Evolutionary conservation across 2,113 vertebrate species (phyloP).

Genomic region (Sturnira hondurensis): DNA sequence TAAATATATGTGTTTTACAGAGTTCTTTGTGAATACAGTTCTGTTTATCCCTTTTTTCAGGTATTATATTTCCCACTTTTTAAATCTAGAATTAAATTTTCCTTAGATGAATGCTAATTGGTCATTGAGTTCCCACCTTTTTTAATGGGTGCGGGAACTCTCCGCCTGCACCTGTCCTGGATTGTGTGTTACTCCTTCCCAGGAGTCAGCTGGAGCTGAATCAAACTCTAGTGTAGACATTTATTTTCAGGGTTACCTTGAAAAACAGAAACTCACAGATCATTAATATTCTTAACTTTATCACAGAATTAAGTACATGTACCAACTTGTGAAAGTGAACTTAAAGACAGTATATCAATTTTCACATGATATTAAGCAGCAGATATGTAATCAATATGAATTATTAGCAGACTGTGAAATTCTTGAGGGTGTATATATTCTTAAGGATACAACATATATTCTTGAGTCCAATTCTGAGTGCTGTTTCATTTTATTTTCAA

Average conservation of each 20-base stretch:
- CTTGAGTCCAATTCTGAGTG: too few species aligned
- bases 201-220: not conserved
- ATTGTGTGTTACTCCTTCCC: not conserved
- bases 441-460: not conserved
- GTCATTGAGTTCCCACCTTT: not conserved
- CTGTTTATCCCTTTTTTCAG: not conserved
- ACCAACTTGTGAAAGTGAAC: not conserved
- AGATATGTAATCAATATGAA: not conserved
- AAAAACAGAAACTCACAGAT: not conserved
- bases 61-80: not conserved
- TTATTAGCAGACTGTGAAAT: not conserved
- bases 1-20: not conserved
- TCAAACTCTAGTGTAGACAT: not conserved
- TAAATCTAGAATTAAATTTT: not conserved
- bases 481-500: not conserved
- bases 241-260: not conserved
- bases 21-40: not conserved
- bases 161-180: not conserved
- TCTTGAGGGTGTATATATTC: not conserved
- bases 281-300: not conserved
- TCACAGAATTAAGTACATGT: not conserved
- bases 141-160: not conserved
- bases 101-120: not conserved
- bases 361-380: not conserved
- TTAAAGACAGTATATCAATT: not conserved